Conservation (phyloP, 64 coral and sea anemone species). For the Stylophora pistillata region DNA sequence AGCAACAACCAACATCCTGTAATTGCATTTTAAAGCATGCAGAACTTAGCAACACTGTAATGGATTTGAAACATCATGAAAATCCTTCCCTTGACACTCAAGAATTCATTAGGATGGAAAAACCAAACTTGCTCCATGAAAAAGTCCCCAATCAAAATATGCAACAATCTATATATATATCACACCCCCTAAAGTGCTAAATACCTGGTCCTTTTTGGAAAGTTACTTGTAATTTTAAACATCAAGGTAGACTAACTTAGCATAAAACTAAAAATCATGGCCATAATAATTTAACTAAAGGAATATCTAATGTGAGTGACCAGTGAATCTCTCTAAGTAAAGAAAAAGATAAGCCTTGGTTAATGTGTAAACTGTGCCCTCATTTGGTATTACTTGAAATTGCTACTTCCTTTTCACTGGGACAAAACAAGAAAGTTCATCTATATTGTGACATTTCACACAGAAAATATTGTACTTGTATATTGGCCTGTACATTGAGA, state of each 20-base stretch:
- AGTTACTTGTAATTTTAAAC: background rate
- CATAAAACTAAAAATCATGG: background rate
- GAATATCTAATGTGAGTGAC: background rate
- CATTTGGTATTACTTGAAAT: background rate
- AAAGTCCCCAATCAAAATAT: too few species aligned
- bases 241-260: background rate
- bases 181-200: background rate
- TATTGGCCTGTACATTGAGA: background rate
- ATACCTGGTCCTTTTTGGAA: background rate
- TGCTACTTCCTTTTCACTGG: background rate
- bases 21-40: too few species aligned
- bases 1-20: too few species aligned
- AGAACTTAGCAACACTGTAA: too few species aligned
- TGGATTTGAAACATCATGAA: too few species aligned
- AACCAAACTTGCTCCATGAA: too few species aligned
- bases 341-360: background rate
- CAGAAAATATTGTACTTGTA: background rate
- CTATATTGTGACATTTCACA: background rate
- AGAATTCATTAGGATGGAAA: too few species aligned
- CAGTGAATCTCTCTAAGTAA: background rate
- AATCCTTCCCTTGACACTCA: too few species aligned
- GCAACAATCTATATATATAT: background rate
- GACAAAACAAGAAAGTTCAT: too few species aligned
- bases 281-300: slow-evolving; percentile 28
- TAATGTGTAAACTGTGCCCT: background rate